Conservation (phyloP, 2,113 vertebrate genomes). For the Macrotis lagotis region DNA sequence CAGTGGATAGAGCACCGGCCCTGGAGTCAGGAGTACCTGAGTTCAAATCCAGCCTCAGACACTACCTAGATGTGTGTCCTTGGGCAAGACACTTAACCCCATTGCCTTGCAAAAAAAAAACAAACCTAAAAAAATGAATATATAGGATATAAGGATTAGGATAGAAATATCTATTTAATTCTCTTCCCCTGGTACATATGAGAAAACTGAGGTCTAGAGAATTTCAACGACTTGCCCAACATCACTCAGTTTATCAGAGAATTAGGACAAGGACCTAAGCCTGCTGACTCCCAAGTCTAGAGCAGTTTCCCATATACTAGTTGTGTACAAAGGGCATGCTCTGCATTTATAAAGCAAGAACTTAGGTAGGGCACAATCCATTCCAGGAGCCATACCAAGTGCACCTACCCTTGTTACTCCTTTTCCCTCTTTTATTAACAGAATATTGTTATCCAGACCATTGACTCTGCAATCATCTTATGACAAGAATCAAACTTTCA, state of each 20-base stretch:
- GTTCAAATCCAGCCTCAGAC: too few species aligned
- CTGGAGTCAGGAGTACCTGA: too few species aligned
- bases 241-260: not conserved
- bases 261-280: not conserved
- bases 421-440: not conserved
- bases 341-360: not conserved
- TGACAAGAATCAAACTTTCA: not conserved
- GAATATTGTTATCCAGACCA: too few species aligned
- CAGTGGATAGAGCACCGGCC: too few species aligned
- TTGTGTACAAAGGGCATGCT: not conserved
- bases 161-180: not conserved
- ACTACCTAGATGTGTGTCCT: too few species aligned
- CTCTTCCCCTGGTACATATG: not conserved
- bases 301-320: not conserved
- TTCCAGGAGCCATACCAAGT: not conserved
- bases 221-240: not conserved
- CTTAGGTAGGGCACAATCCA: not conserved
- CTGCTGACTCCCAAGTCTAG: not conserved
- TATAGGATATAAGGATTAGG: too few species aligned
- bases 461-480: not conserved
- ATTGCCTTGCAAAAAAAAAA: too few species aligned
- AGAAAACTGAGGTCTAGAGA: not conserved
- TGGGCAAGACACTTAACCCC: too few species aligned
- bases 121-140: too few species aligned
- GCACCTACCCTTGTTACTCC: not conserved